phyloP scores from a whole-genome alignment of 2,113 vertebrate species.

The Carassius carassius region DNA sequence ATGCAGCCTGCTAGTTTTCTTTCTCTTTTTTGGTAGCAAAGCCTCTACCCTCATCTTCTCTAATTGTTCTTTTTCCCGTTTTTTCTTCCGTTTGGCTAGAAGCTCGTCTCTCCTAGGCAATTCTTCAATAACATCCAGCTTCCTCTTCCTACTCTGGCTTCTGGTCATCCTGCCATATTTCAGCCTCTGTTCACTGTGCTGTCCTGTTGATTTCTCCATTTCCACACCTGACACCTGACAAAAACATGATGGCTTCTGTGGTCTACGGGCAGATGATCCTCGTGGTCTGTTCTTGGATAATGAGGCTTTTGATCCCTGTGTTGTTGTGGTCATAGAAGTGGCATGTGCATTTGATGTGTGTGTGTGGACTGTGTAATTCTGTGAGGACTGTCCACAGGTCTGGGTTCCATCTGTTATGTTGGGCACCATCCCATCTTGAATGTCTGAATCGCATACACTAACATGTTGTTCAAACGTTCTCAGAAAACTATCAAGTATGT shows the following conservation, averaged over 20 bases:
- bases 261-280: not conserved
- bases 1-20: not conserved
- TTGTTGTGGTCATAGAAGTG: not conserved
- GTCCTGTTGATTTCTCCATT: not conserved
- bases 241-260: not conserved
- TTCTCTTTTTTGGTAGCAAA: not conserved
- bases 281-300: not conserved
- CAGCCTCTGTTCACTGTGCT: not conserved
- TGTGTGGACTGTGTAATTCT: too few relatives aligned
- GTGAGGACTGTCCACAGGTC: not conserved
- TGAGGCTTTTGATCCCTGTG: not conserved
- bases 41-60: not conserved
- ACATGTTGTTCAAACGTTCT: conserved; percentile 64
- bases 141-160: conserved; percentile 46
- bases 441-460: not conserved
- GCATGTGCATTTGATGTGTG: not conserved
- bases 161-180: conserved; percentile 41
- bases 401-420: not conserved
- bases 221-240: not conserved
- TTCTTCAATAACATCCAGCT: not conserved
- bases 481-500: conserved; percentile 70
- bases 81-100: not conserved
- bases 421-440: conserved; percentile 15
- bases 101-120: not conserved
- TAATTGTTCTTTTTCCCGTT: not conserved